Evolutionary conservation across 2,888 invertebrate species (phyloP), one percentile per base, ranked within the genome.

Genomic region (Terebella lapidaria): DNA sequence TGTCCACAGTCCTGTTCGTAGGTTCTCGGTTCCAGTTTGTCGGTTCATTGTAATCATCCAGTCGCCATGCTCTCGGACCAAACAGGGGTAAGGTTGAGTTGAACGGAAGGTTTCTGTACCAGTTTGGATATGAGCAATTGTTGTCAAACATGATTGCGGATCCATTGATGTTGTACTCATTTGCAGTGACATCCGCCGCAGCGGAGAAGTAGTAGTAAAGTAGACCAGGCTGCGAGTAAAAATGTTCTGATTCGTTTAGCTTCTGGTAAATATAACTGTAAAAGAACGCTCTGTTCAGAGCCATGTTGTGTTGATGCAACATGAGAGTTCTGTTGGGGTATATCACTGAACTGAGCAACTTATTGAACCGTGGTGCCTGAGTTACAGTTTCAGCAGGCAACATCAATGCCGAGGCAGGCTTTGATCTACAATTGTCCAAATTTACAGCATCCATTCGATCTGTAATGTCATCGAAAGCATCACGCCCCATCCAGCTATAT

Each of bases 141-240:
- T 94, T 92, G 1, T 95, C 87, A 77, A 95, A 97, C 79, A 95
- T 94, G 66, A 96, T 86, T 0, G 94, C 89, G 78, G 93, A 93
- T 58, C 94, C 79, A 71, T 81, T 81, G 47, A 81, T 94, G 66
- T 94, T 89, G 70, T 89, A 89, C 0, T 90, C 89, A 81, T 94
- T 95, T 0, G 94, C 87, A 0, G 95, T 90, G 0, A 97, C 91
- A 79, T 97, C 96, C 0, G 97, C 94, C 0, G 94, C 91, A 0
- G 93, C 89, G 0, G 95, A 94, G 49, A 96, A 83, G 77, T 94
- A 94, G 75, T 94, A 94, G 76, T 96, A 96, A 92, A 95, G 93
- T 89, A 97, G 92, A 57, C 96, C 96, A 0, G 96, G 96, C 82
- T 96, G 95, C 71, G 92, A 24, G 72, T 75, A 62, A 69, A 78